Evolutionary conservation across 2,888 invertebrate species (phyloP).

Genomic region (Drosophila anomelani): DNA sequence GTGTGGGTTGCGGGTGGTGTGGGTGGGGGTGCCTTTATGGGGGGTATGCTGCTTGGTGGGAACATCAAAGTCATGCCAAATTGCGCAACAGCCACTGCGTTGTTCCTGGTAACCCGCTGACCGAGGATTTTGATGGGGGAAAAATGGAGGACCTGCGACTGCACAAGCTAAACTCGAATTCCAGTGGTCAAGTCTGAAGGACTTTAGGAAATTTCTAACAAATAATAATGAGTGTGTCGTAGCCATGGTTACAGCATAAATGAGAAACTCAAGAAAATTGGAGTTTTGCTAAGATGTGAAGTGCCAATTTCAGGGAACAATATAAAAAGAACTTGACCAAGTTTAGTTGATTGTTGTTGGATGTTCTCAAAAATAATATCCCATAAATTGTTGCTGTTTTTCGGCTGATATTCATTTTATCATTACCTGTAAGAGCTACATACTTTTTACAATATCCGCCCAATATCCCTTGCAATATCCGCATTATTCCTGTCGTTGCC

Average conservation of each 20-base stretch:
- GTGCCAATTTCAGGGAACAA: conserved; percentile 4
- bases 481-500: conserved; percentile 5
- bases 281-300: conserved; percentile 3
- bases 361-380: too few relatives aligned
- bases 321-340: not conserved
- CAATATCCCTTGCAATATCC: conserved; percentile 8
- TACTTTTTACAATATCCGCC: conserved; percentile 3
- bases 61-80: conserved; percentile 74
- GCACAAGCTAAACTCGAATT: conserved; percentile 30
- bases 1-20: conserved; percentile 13
- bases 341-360: too few relatives aligned
- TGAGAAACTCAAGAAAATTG: not conserved
- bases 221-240: conserved; percentile 1
- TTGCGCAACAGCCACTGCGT: conserved; percentile 68
- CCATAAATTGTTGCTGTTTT: too few relatives aligned
- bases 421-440: too few relatives aligned
- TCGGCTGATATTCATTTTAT: too few relatives aligned
- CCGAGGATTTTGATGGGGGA: conserved; percentile 7
- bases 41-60: conserved; percentile 23
- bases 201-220: not conserved
- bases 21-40: conserved; percentile 19
- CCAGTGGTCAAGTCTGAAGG: conserved; percentile 23
- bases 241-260: not conserved
- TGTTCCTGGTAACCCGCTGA: conserved; percentile 45
- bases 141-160: not conserved